Evolutionary conservation across 2,797 vertebrate species (phyloP).

Genomic region (Alca torda): DNA sequence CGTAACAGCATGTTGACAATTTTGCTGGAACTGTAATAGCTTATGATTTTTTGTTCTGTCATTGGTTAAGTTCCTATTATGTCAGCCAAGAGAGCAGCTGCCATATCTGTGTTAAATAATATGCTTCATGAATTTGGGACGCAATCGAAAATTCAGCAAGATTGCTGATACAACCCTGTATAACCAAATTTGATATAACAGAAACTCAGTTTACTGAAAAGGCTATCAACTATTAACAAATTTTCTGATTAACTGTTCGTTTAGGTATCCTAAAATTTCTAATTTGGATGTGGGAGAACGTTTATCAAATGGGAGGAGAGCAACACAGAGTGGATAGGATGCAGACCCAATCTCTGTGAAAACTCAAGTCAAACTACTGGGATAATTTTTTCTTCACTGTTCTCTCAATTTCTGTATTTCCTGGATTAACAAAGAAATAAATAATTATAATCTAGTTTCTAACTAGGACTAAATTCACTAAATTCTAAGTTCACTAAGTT

Average conservation of each 20-base stretch:
- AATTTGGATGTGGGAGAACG: accelerated
- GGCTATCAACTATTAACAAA: background rate
- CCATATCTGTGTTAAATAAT: background rate
- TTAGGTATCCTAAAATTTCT: background rate
- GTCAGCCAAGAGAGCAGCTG: background rate
- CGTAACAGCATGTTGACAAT: background rate
- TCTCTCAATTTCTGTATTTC: background rate
- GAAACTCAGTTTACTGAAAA: background rate
- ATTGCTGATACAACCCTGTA: background rate
- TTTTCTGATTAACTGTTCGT: background rate
- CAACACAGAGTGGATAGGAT: background rate
- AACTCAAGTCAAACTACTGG: background rate
- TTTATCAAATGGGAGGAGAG: background rate
- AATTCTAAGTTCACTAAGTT: background rate
- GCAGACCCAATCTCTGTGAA: background rate
- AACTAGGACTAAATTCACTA: background rate
- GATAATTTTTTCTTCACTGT: background rate
- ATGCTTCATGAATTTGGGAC: background rate
- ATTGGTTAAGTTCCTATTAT: background rate
- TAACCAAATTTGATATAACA: background rate
- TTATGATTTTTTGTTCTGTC: background rate
- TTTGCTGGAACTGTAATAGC: background rate
- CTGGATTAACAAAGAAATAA: background rate
- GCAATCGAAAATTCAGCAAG: background rate
- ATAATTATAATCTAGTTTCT: background rate